A percentile compares a stretch with the other conserved stretches of the same genome.
Conservation (phyloP, 2,113 vertebrate species). For the Thamnophis sirtalis region DNA sequence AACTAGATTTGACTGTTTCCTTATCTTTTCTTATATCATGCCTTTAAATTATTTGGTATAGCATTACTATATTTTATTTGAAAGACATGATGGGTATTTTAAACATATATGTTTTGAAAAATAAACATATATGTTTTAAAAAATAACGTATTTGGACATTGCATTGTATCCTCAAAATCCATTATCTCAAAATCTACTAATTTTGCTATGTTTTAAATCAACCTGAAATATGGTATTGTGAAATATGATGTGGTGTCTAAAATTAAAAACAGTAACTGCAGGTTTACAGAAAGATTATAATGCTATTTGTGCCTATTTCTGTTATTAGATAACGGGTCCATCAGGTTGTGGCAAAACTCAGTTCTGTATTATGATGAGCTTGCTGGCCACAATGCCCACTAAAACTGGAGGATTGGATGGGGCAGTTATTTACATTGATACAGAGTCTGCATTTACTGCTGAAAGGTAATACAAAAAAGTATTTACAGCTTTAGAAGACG, state of each 20-base stretch:
- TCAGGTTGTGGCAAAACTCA: slow-evolving; percentile 86
- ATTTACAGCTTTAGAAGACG: background rate
- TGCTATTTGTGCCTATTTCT: slow-evolving; percentile 27
- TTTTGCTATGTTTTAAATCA: background rate
- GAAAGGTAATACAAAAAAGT: slow-evolving; percentile 69
- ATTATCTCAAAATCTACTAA: background rate
- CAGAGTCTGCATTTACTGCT: slow-evolving; percentile 81
- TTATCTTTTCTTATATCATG: background rate
- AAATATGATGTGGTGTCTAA: background rate
- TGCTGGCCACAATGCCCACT: slow-evolving; percentile 76
- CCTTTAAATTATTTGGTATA: background rate
- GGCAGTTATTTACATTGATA: slow-evolving; percentile 79
- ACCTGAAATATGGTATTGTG: background rate
- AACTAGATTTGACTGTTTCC: background rate
- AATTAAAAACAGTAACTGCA: background rate
- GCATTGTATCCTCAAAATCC: background rate
- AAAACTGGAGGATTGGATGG: slow-evolving; percentile 77
- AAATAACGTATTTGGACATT: background rate
- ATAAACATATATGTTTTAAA: background rate
- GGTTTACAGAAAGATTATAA: background rate
- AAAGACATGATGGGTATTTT: background rate
- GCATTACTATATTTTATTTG: background rate
- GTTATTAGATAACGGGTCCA: slow-evolving; percentile 77
- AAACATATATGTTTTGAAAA: background rate
- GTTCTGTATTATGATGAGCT: slow-evolving; percentile 80